A percentile compares a stretch with the other conserved stretches of the same genome.
Evolutionary conservation across 2,797 vertebrate genomes (phyloP).

Genomic region (Iguana delicatissima): DNA sequence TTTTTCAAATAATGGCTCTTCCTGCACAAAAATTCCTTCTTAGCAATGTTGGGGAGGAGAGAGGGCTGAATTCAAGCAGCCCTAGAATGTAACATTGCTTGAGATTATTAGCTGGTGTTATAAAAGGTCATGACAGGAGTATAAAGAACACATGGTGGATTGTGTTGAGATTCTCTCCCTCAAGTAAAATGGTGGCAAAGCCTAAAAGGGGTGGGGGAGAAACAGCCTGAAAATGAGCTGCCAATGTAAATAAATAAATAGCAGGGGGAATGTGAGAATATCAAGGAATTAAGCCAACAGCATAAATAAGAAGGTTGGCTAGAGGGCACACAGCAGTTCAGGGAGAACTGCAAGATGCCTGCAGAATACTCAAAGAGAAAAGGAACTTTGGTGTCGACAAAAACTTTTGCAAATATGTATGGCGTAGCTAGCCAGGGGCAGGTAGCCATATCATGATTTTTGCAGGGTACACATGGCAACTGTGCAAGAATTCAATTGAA

Average conservation of each 20-base stretch:
- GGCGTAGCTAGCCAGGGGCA: background rate
- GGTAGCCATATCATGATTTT: background rate
- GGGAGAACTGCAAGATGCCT: conserved; percentile 59
- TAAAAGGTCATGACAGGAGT: conserved; percentile 65
- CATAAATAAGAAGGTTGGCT: conserved; percentile 76
- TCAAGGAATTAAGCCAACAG: conserved; percentile 76
- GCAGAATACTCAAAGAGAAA: conserved; percentile 55
- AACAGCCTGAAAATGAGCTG: conserved; percentile 60
- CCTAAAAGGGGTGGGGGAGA: conserved; percentile 57
- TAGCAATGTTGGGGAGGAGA: background rate
- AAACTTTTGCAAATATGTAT: conserved; percentile 50
- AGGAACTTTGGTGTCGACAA: conserved; percentile 54
- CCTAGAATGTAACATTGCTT: conserved; percentile 35
- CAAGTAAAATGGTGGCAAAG: conserved; percentile 67
- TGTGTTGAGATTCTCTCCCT: conserved; percentile 60
- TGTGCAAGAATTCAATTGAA: conserved; percentile 16
- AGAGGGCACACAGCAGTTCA: conserved; percentile 62
- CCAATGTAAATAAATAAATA: conserved; percentile 74
- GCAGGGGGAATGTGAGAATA: conserved; percentile 73
- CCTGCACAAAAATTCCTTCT: background rate
- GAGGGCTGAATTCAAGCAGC: background rate
- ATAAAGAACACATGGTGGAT: conserved; percentile 66
- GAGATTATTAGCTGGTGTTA: conserved; percentile 62
- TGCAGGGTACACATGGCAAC: background rate
- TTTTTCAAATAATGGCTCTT: background rate